These are phyloP conservation scores for Rhinolophus sinicus DNA, from an alignment of 2,113 vertebrate species.

Conservation along the genomic window DNA sequence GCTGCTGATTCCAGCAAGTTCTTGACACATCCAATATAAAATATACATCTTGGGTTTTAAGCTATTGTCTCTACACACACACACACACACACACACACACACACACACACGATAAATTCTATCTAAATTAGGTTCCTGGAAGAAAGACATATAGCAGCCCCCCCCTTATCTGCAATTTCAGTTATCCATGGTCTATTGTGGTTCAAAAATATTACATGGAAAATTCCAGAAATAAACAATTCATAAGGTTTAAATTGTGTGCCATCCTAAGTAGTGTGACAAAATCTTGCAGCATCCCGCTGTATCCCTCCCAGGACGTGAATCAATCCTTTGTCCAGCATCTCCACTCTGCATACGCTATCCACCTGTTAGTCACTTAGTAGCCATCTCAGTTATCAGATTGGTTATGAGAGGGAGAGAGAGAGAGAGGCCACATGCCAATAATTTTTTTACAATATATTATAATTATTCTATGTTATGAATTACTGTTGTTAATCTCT, in stretches of 20 bases:
- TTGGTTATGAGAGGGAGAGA: not conserved
- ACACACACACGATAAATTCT: not conserved
- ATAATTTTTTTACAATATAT: not conserved
- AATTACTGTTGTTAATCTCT: not conserved
- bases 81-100: too few species aligned
- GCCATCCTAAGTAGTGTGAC: not conserved
- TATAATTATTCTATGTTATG: not conserved
- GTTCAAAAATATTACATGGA: not conserved
- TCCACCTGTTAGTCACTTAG: not conserved
- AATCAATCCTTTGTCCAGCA: not conserved
- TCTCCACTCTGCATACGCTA: not conserved
- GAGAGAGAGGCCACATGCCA: not conserved
- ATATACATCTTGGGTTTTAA: not conserved
- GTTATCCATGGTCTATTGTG: not conserved
- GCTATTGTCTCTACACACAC: not conserved
- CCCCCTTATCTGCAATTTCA: not conserved
- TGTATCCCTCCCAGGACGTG: too few species aligned
- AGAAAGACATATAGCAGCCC: not conserved
- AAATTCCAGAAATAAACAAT: not conserved
- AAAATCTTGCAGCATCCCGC: too few species aligned
- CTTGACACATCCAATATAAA: not conserved
- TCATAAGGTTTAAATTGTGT: not conserved
- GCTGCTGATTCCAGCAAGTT: not conserved
- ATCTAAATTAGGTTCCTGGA: conserved; percentile 33
- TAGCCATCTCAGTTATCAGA: not conserved